These are phyloP conservation scores for Palythoa caribaeorum DNA, from an alignment of 92 coral and sea anemone species.

Conservation along the genomic window DNA sequence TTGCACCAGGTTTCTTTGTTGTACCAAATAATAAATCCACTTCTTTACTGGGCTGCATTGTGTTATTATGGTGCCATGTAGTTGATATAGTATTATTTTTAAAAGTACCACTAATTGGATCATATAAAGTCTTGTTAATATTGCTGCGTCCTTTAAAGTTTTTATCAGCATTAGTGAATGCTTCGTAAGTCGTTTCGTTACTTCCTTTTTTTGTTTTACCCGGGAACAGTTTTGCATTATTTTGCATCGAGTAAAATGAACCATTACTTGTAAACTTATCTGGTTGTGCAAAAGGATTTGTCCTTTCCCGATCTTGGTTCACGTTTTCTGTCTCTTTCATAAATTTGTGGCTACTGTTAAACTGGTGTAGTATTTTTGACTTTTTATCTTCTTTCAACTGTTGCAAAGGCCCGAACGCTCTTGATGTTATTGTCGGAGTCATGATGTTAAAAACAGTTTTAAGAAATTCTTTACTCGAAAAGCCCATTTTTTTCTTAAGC, in stretches of 20 bases:
- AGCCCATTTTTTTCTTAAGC: background rate
- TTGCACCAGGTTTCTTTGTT: background rate
- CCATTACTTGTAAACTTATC: background rate
- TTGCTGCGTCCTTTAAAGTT: no score
- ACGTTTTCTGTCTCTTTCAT: background rate
- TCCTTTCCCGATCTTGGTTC: background rate
- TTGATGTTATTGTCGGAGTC: conserved; percentile 31
- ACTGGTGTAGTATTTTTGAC: background rate
- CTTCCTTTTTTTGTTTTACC: no score
- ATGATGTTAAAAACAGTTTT: conserved; percentile 23
- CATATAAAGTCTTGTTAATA: no score
- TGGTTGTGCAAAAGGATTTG: background rate
- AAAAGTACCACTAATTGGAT: background rate
- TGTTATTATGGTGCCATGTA: background rate
- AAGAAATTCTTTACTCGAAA: conserved; percentile 13
- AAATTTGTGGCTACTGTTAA: background rate
- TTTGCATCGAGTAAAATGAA: background rate
- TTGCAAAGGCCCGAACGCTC: background rate
- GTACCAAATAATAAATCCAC: background rate
- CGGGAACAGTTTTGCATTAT: no score
- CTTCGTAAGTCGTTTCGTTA: no score
- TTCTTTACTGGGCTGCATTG: background rate
- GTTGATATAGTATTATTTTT: background rate
- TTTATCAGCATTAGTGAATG: no score
- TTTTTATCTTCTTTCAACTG: background rate